These are phyloP conservation scores for Pelecanus crispus DNA, from an alignment of 2,113 vertebrate genomes.

Conservation along the genomic window DNA sequence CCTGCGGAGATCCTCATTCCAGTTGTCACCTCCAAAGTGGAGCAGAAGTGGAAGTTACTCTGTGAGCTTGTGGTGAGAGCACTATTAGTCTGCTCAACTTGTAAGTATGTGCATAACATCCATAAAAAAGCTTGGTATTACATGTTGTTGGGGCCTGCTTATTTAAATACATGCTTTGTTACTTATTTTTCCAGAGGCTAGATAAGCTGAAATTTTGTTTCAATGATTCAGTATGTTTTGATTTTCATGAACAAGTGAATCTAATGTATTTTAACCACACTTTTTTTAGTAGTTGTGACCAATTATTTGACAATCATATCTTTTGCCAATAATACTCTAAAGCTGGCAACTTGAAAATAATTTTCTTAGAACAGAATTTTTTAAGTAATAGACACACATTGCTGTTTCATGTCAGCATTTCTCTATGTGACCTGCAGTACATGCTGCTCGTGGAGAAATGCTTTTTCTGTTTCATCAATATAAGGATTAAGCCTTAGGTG, in stretches of 20 bases:
- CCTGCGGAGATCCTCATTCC: slow-evolving; percentile 86
- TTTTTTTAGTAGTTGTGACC: not conserved
- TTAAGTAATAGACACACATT: not conserved
- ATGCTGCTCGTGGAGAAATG: not conserved
- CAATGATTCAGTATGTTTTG: not conserved
- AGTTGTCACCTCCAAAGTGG: slow-evolving; percentile 65
- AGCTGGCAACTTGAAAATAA: not conserved
- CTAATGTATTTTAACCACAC: not conserved
- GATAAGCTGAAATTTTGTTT: not conserved
- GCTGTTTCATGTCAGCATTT: not conserved
- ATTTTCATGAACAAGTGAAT: not conserved
- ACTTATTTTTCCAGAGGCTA: not conserved
- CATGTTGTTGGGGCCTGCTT: not conserved
- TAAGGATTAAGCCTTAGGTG: not conserved
- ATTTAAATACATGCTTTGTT: not conserved
- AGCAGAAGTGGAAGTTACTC: slow-evolving; percentile 72
- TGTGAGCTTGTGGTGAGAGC: slow-evolving; percentile 72
- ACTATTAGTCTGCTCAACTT: slow-evolving; percentile 80
- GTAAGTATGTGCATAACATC: slow-evolving; percentile 72
- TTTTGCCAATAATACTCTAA: not conserved
- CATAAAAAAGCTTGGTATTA: not conserved
- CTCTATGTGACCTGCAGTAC: not conserved
- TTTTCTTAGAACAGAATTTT: not conserved
- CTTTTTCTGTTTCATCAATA: not conserved
- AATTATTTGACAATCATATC: not conserved